A percentile compares a stretch with the other conserved stretches of the same genome.
Conservation (phyloP, 2,888 invertebrate species). For the Diarsia mendica region DNA sequence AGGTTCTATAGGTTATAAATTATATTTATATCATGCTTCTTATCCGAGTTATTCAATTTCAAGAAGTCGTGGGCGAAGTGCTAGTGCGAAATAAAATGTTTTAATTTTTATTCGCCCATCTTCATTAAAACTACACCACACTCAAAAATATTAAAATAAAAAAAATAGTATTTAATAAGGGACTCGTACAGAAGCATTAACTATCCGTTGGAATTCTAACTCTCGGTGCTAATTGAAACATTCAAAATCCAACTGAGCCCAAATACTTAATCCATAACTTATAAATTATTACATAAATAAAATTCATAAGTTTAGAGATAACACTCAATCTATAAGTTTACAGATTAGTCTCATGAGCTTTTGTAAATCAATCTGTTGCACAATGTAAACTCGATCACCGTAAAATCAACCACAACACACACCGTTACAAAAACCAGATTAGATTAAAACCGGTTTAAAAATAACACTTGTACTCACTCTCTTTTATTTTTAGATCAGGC, state of each 20-base stretch:
- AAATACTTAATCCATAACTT: neutral
- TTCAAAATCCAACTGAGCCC: neutral
- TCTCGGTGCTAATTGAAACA: neutral
- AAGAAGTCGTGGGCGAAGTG: too few species aligned
- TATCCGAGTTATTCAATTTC: too few species aligned
- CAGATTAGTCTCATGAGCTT: neutral
- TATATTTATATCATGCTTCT: too few species aligned
- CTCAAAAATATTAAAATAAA: neutral
- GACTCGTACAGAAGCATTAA: neutral
- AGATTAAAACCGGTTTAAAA: conserved; percentile 16
- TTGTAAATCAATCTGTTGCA: neutral
- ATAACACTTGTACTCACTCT: conserved; percentile 37
- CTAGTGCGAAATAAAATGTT: too few species aligned
- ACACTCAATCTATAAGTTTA: too few species aligned
- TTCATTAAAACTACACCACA: neutral
- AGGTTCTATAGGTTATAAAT: too few species aligned
- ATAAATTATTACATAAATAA: too few species aligned
- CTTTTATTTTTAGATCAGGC: conserved; percentile 41
- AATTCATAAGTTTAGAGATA: neutral
- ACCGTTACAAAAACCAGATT: neutral
- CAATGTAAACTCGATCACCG: neutral
- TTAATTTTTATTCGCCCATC: neutral
- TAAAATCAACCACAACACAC: neutral
- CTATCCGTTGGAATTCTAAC: neutral
- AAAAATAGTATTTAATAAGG: neutral